Evolutionary conservation across 2,113 vertebrate species (phyloP).

Genomic region (Smithornis capensis): DNA sequence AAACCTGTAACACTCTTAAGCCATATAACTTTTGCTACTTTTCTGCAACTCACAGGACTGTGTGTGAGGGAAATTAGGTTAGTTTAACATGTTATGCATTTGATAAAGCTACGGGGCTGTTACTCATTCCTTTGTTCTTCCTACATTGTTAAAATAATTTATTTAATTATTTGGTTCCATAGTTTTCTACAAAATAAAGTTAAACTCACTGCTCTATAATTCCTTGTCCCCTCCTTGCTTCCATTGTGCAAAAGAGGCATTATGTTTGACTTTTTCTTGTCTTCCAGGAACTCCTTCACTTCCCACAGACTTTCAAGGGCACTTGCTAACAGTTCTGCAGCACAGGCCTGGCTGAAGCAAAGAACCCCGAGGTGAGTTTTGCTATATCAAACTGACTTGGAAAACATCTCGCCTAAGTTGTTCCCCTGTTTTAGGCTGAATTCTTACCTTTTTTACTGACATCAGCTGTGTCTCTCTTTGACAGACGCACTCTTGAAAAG

Average conservation of each 20-base stretch:
- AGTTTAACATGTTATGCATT: background rate
- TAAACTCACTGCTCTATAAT: conserved; percentile 20
- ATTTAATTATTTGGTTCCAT: background rate
- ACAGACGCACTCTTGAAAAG: background rate
- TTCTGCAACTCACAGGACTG: background rate
- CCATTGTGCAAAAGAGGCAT: background rate
- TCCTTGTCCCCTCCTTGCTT: background rate
- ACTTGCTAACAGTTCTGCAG: background rate
- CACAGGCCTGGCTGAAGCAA: conserved; percentile 25
- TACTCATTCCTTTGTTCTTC: background rate
- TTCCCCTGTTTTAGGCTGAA: background rate
- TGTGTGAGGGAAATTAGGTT: background rate
- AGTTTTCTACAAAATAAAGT: background rate
- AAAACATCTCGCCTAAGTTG: background rate
- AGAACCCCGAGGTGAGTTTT: background rate
- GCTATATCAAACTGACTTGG: background rate
- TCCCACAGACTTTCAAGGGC: conserved; percentile 2
- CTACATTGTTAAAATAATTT: background rate
- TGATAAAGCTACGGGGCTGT: background rate
- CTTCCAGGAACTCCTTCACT: background rate
- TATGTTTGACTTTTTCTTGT: background rate
- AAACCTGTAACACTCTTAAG: background rate
- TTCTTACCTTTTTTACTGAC: background rate
- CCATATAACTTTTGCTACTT: background rate
- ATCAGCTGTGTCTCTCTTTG: background rate